A percentile compares a stretch with the other conserved stretches of the same genome.
Evolutionary conservation across 2,888 invertebrate species (phyloP).

Genomic region (Clostera curtula): DNA sequence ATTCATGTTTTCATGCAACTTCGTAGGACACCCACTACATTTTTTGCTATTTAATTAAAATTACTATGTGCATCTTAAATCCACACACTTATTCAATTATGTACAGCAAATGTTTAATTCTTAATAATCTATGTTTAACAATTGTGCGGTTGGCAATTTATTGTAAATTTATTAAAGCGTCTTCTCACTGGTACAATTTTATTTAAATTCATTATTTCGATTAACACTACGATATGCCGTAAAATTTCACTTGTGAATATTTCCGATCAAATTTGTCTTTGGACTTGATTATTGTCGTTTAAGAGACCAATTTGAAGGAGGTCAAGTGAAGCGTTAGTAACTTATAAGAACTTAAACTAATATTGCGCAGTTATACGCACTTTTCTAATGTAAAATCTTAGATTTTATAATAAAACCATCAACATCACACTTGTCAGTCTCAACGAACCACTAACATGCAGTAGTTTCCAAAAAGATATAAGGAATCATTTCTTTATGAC

Average conservation of each 20-base stretch:
- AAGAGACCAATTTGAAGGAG: conserved; percentile 19
- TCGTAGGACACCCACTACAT: too few species aligned
- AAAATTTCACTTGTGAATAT: conserved; percentile 36
- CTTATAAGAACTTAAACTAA: conserved; percentile 34
- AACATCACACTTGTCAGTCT: conserved; percentile 69
- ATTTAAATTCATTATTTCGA: conserved; percentile 36
- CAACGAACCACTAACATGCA: conserved; percentile 47
- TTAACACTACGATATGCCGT: conserved; percentile 51
- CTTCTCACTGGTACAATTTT: conserved; percentile 39
- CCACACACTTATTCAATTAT: conserved; percentile 19
- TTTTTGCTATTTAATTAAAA: too few species aligned
- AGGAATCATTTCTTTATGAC: conserved; percentile 65
- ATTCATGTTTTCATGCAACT: too few species aligned
- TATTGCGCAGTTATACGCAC: conserved; percentile 29
- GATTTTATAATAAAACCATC: conserved; percentile 29
- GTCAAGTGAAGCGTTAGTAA: conserved; percentile 27
- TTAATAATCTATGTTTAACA: conserved; percentile 31
- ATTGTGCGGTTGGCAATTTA: conserved; percentile 57
- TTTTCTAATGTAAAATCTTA: conserved; percentile 25
- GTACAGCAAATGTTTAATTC: conserved; percentile 28
- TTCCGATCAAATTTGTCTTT: conserved; percentile 1
- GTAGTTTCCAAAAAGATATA: conserved; percentile 25
- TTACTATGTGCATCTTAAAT: not conserved
- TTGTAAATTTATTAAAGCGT: conserved; percentile 47
- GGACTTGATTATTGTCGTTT: not conserved